phyloP scores from a whole-genome alignment of 2,888 invertebrate genomes.

The Odiellus spinosus region DNA sequence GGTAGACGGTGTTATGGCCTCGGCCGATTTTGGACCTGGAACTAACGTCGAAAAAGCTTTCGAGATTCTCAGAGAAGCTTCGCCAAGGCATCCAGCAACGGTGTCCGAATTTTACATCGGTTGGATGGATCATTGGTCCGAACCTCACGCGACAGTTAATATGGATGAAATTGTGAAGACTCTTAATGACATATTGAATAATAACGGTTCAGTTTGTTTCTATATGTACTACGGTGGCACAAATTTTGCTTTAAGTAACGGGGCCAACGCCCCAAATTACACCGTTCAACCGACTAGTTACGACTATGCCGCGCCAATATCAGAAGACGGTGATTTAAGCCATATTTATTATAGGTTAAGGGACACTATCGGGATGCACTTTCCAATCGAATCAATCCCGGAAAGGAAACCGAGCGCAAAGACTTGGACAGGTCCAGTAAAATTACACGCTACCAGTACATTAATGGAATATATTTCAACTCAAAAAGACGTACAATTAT shows the following conservation, averaged over 20 bases:
- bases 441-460: background rate
- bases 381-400: conserved; percentile 5
- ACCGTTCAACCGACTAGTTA: conserved; percentile 14
- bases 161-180: conserved; percentile 38
- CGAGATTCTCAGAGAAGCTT: conserved; percentile 31
- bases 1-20: conserved; percentile 51
- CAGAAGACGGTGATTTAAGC: conserved; percentile 18
- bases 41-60: conserved; percentile 7
- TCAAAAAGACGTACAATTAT: background rate
- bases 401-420: conserved; percentile 1
- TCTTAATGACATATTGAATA: conserved; percentile 39
- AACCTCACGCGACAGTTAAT: conserved; percentile 40
- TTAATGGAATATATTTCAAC: conserved; percentile 4
- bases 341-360: conserved; percentile 9
- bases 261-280: conserved; percentile 13
- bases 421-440: conserved; percentile 4
- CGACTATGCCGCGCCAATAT: conserved; percentile 17
- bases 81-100: conserved; percentile 55
- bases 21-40: conserved; percentile 34
- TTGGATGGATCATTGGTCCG: conserved; percentile 79
- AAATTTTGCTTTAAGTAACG: conserved; percentile 27
- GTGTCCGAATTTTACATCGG: conserved; percentile 84
- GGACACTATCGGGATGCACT: conserved; percentile 7
- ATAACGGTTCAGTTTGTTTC: conserved; percentile 30
- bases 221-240: conserved; percentile 30